These are phyloP conservation scores for Cebidichthys violaceus DNA, from an alignment of 2,113 vertebrate genomes.

Conservation along the genomic window DNA sequence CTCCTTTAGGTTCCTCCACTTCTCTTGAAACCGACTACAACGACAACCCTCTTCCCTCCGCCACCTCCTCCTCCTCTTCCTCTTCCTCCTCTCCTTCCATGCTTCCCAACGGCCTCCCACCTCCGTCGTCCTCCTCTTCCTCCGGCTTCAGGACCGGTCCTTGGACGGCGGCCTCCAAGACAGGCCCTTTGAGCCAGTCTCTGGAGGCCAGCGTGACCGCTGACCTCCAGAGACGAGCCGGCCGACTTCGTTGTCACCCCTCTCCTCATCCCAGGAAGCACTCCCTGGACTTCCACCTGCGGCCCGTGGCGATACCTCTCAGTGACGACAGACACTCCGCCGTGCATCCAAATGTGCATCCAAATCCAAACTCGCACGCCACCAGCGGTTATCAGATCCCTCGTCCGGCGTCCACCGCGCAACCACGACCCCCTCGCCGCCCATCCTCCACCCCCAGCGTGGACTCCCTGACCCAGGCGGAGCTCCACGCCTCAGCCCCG, in stretches of 20 bases:
- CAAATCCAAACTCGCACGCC: not conserved
- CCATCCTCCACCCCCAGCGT: constrained; percentile 66
- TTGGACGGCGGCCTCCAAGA: constrained; percentile 31
- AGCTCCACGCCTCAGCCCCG: constrained; percentile 50
- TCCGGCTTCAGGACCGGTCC: constrained; percentile 19
- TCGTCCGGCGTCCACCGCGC: constrained; percentile 33
- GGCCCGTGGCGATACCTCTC: constrained; percentile 34
- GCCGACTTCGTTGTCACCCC: constrained; percentile 57
- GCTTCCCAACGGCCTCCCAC: constrained; percentile 22
- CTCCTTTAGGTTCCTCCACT: constrained; percentile 61
- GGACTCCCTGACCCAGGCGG: constrained; percentile 52
- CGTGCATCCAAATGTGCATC: not conserved
- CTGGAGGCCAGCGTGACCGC: constrained; percentile 41
- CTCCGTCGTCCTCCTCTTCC: constrained; percentile 21
- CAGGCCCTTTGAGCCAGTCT: constrained; percentile 57
- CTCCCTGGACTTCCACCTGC: constrained; percentile 74
- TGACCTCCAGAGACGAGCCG: constrained; percentile 37
- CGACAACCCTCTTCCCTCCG: constrained; percentile 53
- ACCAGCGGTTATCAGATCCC: constrained; percentile 67
- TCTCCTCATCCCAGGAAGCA: constrained; percentile 79
- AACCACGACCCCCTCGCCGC: not conserved
- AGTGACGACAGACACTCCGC: not conserved
- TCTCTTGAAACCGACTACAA: constrained; percentile 71
- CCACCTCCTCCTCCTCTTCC: constrained; percentile 69
- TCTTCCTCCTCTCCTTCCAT: constrained; percentile 70